Percentiles rank a stretch among this genome's conserved stretches.
Conservation (phyloP, 2,113 vertebrate species). For the Galeopterus variegatus region DNA sequence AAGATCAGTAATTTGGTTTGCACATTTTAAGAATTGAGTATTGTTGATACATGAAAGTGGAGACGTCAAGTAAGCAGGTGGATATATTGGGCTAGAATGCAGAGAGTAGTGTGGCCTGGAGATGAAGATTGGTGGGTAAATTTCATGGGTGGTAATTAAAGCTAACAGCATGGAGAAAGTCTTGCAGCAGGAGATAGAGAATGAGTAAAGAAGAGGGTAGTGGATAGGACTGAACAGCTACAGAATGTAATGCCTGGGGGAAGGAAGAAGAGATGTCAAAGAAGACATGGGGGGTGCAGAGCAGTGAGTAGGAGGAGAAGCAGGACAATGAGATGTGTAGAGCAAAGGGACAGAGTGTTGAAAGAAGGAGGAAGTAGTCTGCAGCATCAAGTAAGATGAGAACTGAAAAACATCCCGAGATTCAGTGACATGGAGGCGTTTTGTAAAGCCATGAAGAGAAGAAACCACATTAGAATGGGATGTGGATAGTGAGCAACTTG, state of each 20-base stretch:
- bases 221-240: not conserved
- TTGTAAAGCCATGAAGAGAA: not conserved
- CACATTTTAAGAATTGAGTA: not conserved
- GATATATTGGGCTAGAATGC: not conserved
- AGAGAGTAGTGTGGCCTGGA: not conserved
- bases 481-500: accelerated
- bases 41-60: not conserved
- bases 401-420: not conserved
- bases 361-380: not conserved
- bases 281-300: not conserved
- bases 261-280: not conserved
- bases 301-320: not conserved
- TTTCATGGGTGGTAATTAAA: not conserved
- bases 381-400: not conserved
- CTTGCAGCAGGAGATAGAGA: not conserved
- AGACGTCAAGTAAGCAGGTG: not conserved
- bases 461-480: not conserved
- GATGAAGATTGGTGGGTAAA: not conserved
- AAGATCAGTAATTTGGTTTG: not conserved
- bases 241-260: not conserved
- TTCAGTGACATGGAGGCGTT: not conserved
- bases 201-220: not conserved
- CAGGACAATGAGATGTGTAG: not conserved
- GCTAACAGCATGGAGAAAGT: not conserved
- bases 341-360: not conserved